Conservation (phyloP, 2,797 vertebrate genomes). For the Phalloptychus januarius region DNA sequence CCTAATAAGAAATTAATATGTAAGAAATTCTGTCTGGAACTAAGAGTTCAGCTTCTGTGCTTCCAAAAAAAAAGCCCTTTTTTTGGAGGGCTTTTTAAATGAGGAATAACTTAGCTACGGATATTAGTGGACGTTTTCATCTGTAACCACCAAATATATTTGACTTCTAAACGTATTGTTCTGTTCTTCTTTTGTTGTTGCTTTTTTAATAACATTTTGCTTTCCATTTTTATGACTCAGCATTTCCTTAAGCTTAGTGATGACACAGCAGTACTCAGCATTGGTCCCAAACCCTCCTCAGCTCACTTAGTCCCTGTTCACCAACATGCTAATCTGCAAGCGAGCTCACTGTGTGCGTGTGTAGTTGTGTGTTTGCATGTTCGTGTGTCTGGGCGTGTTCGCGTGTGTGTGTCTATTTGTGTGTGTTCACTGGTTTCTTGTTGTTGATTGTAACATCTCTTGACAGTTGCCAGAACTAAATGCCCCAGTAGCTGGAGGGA, state of each 20-base stretch:
- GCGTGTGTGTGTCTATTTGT: slow-evolving; percentile 8
- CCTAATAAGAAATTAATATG: too few relatives aligned
- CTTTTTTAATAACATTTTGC: background rate
- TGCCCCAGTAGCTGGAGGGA: slow-evolving; percentile 53
- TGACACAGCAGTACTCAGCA: background rate
- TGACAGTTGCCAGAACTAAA: slow-evolving; percentile 69
- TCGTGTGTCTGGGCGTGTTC: slow-evolving; percentile 1
- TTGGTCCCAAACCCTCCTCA: background rate
- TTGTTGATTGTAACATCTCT: slow-evolving; percentile 52
- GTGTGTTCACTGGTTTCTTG: slow-evolving; percentile 33
- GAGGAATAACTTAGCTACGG: background rate
- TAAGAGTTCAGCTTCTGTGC: background rate
- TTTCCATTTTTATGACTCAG: background rate
- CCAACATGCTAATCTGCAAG: background rate
- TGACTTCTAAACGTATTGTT: background rate
- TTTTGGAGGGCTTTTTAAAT: too few relatives aligned
- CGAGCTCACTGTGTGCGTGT: background rate
- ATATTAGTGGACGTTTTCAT: background rate
- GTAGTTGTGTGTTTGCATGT: background rate
- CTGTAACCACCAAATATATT: background rate
- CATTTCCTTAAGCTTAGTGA: background rate
- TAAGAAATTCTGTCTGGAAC: too few relatives aligned
- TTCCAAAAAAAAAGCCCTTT: too few relatives aligned
- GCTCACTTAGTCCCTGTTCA: background rate
- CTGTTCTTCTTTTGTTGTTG: background rate